phyloP scores from a whole-genome alignment of 2,113 vertebrate species.

The Anhinga rufa region DNA sequence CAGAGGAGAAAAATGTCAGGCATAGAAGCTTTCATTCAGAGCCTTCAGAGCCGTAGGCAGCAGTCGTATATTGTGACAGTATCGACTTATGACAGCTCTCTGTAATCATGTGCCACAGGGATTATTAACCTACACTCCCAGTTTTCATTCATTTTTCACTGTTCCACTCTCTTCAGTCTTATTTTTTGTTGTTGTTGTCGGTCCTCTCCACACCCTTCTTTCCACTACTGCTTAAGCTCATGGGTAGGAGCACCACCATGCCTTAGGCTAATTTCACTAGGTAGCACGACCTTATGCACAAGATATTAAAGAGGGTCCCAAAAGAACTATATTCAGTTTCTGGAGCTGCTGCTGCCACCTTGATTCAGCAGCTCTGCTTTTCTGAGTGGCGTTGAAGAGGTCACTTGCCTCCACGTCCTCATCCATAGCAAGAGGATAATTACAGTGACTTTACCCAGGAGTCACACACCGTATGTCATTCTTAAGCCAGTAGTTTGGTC shows the following conservation, averaged over 20 bases:
- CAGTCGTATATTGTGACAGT: not conserved
- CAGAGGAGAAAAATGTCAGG: not conserved
- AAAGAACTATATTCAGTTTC: not conserved
- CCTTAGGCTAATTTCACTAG: not conserved
- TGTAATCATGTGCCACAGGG: not conserved
- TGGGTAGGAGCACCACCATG: not conserved
- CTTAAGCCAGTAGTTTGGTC: not conserved
- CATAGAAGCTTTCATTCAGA: not conserved
- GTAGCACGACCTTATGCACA: not conserved
- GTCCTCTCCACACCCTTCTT: not conserved
- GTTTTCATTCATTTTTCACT: not conserved
- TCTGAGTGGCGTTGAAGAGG: not conserved
- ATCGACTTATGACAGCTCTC: not conserved
- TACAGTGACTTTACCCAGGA: not conserved
- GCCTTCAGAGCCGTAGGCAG: not conserved
- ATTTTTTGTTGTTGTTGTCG: not conserved
- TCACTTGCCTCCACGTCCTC: not conserved
- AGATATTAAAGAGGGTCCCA: not conserved
- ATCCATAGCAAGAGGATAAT: not conserved
- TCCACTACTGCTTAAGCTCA: not conserved
- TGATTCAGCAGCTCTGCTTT: not conserved
- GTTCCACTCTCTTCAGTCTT: not conserved
- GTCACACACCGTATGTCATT: not conserved
- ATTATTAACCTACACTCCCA: not conserved
- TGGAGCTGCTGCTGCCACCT: not conserved